A percentile compares a stretch with the other conserved stretches of the same genome.
Conservation (phyloP, 2,888 invertebrate species). For the Byasa hedistus region DNA sequence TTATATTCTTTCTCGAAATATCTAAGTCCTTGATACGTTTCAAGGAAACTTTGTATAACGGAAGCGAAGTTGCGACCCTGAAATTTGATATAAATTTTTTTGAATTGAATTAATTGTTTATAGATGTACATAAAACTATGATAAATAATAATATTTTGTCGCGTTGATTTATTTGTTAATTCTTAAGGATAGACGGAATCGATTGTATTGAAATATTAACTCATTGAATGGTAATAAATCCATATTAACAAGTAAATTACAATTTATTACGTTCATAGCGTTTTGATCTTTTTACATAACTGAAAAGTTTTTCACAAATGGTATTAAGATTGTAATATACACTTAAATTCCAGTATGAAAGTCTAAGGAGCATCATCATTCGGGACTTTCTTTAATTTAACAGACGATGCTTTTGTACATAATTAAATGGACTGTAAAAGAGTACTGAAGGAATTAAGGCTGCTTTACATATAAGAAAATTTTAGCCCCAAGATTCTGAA, state of each 20-base stretch:
- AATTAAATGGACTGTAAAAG: no score
- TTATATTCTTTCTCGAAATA: slow-evolving; percentile 86
- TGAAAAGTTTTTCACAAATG: background rate
- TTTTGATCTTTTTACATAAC: background rate
- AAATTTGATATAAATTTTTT: slow-evolving; percentile 32
- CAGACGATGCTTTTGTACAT: no score
- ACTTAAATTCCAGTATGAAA: no score
- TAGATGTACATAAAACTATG: background rate
- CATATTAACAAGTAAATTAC: background rate
- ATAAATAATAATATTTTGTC: background rate
- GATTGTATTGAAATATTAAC: background rate
- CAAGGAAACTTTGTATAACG: slow-evolving; percentile 86
- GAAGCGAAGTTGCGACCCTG: slow-evolving; percentile 90
- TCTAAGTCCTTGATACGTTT: slow-evolving; percentile 81
- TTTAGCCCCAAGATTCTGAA: no score
- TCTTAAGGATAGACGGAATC: background rate
- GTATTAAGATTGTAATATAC: background rate
- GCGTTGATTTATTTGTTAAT: background rate
- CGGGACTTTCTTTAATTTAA: no score
- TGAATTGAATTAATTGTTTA: background rate
- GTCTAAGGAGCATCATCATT: no score
- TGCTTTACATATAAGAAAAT: no score
- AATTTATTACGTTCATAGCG: background rate
- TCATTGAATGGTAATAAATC: background rate
- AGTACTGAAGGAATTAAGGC: no score